Percentiles rank a stretch among this genome's conserved stretches.
Conservation (phyloP, 2,888 invertebrate genomes). For the Drosophila pseudotakahashii region DNA sequence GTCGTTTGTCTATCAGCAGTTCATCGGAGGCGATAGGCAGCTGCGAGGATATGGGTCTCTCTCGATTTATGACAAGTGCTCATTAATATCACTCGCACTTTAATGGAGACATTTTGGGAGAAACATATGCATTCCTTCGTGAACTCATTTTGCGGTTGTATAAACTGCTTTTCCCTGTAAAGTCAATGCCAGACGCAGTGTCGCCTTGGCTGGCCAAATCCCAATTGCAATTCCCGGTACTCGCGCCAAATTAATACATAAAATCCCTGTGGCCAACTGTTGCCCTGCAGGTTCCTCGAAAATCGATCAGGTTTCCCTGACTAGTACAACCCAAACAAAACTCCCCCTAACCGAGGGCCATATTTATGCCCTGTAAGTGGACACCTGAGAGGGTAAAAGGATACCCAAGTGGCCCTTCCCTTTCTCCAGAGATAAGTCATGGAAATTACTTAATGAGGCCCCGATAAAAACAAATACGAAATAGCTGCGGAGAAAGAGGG, state of each 20-base stretch:
- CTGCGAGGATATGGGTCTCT: conserved; percentile 17
- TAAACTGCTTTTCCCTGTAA: conserved; percentile 1
- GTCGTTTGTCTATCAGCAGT: conserved; percentile 66
- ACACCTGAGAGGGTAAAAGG: conserved; percentile 63
- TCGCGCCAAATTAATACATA: conserved; percentile 53
- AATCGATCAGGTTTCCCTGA: conserved; percentile 70
- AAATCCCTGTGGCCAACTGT: conserved; percentile 55
- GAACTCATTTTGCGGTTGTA: conserved; percentile 3
- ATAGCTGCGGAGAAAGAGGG: conserved; percentile 15
- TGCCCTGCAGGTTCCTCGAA: conserved; percentile 52
- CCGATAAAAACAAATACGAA: conserved; percentile 60
- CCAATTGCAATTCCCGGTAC: conserved; percentile 48
- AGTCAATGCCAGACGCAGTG: conserved; percentile 44
- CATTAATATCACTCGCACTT: conserved; percentile 64
- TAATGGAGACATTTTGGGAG: not conserved
- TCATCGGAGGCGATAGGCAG: conserved; percentile 18
- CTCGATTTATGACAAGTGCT: conserved; percentile 24
- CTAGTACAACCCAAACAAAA: conserved; percentile 81
- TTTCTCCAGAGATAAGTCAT: conserved; percentile 60
- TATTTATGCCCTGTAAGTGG: conserved; percentile 61
- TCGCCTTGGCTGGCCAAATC: conserved; percentile 31
- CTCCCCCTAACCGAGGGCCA: conserved; percentile 62
- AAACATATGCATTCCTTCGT: not conserved
- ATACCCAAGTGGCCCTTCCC: conserved; percentile 56
- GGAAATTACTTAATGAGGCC: conserved; percentile 76